Conservation (phyloP, 2,113 vertebrate genomes). For the Pelvicachromis taeniatus region DNA sequence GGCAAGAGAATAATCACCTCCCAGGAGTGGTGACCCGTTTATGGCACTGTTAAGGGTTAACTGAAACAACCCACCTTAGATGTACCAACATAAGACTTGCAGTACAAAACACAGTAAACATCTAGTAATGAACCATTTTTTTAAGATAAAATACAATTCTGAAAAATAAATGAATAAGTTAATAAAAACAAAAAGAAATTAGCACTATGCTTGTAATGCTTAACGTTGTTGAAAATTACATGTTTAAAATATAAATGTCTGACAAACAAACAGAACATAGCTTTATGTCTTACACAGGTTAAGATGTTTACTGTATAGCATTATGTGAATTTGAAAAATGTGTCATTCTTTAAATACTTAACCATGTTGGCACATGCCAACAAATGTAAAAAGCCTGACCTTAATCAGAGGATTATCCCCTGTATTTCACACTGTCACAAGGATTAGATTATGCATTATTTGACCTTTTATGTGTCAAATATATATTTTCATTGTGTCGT, state of each 20-base stretch:
- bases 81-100: constrained; percentile 47
- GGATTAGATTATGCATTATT: constrained; percentile 38
- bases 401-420: constrained; percentile 47
- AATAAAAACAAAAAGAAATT: not conserved
- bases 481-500: not conserved
- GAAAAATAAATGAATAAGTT: not conserved
- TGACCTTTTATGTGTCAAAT: not conserved
- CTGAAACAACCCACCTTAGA: constrained; percentile 66
- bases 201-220: not conserved
- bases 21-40: constrained; percentile 70
- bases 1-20: constrained; percentile 72
- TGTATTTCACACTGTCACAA: constrained; percentile 32
- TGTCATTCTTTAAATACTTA: not conserved
- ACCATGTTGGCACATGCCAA: not conserved
- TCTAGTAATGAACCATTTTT: constrained; percentile 15
- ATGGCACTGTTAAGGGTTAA: constrained; percentile 70
- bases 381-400: constrained; percentile 32
- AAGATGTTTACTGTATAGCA: not conserved
- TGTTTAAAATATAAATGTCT: not conserved
- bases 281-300: not conserved
- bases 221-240: not conserved
- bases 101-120: not conserved
- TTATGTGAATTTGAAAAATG: not conserved
- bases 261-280: not conserved
- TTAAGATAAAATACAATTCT: not conserved